Evolutionary conservation across 2,113 vertebrate species (phyloP).

Genomic region (Equus przewalskii): DNA sequence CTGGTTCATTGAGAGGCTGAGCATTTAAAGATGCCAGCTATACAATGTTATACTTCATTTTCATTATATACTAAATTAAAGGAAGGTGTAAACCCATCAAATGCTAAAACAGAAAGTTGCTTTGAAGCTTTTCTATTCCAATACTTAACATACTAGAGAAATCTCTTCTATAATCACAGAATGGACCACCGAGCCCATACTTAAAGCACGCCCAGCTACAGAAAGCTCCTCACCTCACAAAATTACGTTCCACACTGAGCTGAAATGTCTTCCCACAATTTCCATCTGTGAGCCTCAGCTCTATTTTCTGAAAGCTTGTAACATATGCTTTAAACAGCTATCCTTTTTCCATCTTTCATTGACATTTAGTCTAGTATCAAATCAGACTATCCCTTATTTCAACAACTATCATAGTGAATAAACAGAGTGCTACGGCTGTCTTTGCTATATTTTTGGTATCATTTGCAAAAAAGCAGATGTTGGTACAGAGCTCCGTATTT

Average conservation of each 20-base stretch:
- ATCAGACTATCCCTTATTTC: background rate
- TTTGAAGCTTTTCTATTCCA: background rate
- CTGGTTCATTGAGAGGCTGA: background rate
- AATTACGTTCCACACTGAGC: background rate
- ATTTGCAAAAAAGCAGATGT: background rate
- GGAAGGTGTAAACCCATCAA: background rate
- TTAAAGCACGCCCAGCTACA: background rate
- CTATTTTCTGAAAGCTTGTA: background rate
- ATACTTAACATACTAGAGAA: background rate
- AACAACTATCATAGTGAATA: background rate
- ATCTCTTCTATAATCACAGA: background rate
- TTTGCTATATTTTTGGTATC: background rate
- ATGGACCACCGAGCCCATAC: fast-evolving
- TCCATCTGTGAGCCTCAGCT: background rate
- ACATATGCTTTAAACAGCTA: background rate
- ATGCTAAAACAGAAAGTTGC: background rate
- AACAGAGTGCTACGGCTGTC: background rate
- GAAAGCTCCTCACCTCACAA: background rate
- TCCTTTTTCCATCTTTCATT: background rate
- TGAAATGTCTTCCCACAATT: background rate
- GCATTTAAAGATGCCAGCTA: background rate
- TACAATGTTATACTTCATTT: background rate
- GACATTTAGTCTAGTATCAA: background rate
- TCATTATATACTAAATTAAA: background rate
- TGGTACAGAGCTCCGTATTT: background rate